Conservation (phyloP, 2,888 invertebrate species). For the Harpagoxenus sublaevis region DNA sequence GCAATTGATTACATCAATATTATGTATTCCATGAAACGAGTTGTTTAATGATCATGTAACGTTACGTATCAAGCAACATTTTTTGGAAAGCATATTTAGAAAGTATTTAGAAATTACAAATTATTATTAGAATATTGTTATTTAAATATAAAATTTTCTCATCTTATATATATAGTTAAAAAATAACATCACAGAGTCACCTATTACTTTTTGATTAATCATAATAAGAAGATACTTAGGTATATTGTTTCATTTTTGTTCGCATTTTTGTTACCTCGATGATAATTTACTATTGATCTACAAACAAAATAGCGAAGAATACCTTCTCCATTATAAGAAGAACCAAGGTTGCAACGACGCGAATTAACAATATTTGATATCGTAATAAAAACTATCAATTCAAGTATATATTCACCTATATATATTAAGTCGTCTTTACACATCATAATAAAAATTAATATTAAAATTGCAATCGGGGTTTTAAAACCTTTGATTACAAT, state of each 20-base stretch:
- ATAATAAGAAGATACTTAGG: background rate
- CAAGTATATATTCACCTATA: background rate
- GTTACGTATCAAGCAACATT: background rate
- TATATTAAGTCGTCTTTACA: background rate
- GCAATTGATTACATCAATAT: background rate
- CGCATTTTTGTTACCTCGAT: background rate
- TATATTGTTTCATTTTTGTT: background rate
- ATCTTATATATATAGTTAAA: background rate
- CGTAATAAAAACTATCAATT: background rate
- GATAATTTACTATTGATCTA: background rate
- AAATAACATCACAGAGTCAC: background rate
- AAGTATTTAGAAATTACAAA: background rate
- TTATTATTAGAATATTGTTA: background rate
- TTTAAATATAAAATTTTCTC: background rate
- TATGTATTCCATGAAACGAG: background rate
- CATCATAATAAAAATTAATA: too few species aligned
- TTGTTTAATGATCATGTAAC: background rate
- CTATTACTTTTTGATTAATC: background rate
- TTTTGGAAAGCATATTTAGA: background rate
- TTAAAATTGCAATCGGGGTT: too few species aligned
- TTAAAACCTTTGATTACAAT: background rate
- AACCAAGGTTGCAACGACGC: background rate
- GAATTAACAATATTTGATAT: background rate
- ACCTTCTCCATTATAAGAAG: background rate
- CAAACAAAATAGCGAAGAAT: background rate